These are phyloP conservation scores for Drosophila nigritarsus DNA, from an alignment of 2,888 invertebrate species.

Conservation along the genomic window DNA sequence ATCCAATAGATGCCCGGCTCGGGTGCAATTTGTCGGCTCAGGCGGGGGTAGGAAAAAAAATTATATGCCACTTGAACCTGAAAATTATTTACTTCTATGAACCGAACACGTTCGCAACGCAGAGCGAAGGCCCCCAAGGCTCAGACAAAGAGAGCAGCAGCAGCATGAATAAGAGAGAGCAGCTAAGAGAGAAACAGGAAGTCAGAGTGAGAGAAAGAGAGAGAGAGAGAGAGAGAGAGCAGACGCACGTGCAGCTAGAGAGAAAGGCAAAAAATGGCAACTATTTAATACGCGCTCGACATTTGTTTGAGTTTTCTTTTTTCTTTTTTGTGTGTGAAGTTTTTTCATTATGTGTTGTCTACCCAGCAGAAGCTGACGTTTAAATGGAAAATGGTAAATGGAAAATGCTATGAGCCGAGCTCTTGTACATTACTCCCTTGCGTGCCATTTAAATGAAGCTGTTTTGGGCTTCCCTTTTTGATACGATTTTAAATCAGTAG, in stretches of 20 bases:
- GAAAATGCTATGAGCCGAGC: conserved; percentile 15
- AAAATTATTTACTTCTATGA: conserved; percentile 76
- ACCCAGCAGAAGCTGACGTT: conserved; percentile 10
- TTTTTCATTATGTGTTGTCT: conserved; percentile 68
- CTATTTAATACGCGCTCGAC: conserved; percentile 75
- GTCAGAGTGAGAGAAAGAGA: not conserved
- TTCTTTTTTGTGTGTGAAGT: conserved; percentile 58
- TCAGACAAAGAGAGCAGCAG: conserved; percentile 20
- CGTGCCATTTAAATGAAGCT: conserved; percentile 81
- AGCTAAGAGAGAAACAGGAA: not conserved
- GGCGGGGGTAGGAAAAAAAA: conserved; percentile 46
- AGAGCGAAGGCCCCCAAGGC: conserved; percentile 33
- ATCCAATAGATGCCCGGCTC: conserved; percentile 23
- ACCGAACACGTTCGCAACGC: conserved; percentile 30
- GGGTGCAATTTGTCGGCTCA: conserved; percentile 64
- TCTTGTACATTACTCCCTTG: conserved; percentile 59
- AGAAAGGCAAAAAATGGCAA: conserved; percentile 60
- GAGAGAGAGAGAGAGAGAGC: not conserved
- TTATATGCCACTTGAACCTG: conserved; percentile 79
- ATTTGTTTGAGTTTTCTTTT: conserved; percentile 36
- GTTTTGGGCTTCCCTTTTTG: conserved; percentile 46
- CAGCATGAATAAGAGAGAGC: conserved; percentile 5
- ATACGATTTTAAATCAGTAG: conserved; percentile 23
- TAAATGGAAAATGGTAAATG: conserved; percentile 26
- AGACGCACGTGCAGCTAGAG: conserved; percentile 10